Evolutionary conservation across 2,113 vertebrate genomes (phyloP), one percentile per base, ranked within the genome.

Genomic region (Kryptolebias marmoratus): DNA sequence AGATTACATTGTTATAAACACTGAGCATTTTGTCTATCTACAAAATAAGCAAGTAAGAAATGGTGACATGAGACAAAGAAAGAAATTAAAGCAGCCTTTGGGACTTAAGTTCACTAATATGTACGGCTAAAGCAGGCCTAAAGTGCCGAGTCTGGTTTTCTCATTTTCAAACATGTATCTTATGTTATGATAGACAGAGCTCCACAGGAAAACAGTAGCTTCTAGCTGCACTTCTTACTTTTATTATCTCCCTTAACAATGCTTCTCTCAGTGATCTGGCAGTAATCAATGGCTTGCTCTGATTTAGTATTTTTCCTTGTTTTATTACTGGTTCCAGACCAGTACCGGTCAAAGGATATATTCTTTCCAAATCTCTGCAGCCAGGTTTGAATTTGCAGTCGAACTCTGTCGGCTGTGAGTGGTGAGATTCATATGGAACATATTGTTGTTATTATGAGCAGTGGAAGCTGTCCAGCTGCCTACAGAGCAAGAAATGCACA

Each of bases 381-480:
- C 30, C 55, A 0, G 58, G 61, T 56, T 56, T 84, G 79, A 16
- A 48, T 71, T 75, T 70, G 64, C 31, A 71, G 79, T 65, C 76
- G 75, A 64, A 79, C 32, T 54, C 30, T 83, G 85, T 83, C 82
- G 73, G 82, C 68, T 39, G 73, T 67, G 80, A 87, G 68, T 64
- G 81, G 65, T 61, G 64, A 75, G 81, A 80, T 77, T 83, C 86
- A 87, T 88, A 79, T 79, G 77, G 86, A 91, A 87, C 90, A 86
- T 83, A 83, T 83, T 88, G 86, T 86, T 80, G 75, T 82, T 87
- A 82, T 87, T 88, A 88, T 80, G 90, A 86, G 84, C 18, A 1
- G 58, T 86, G 86, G 85, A 90, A 64, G 67, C 50, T 45, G 73
- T 90, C 86, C 90, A 90, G 85, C 89, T 86, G 84, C 88, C 81